phyloP scores from a whole-genome alignment of 1,140 invertebrate genomes.

The Scaptomyza hsui region DNA sequence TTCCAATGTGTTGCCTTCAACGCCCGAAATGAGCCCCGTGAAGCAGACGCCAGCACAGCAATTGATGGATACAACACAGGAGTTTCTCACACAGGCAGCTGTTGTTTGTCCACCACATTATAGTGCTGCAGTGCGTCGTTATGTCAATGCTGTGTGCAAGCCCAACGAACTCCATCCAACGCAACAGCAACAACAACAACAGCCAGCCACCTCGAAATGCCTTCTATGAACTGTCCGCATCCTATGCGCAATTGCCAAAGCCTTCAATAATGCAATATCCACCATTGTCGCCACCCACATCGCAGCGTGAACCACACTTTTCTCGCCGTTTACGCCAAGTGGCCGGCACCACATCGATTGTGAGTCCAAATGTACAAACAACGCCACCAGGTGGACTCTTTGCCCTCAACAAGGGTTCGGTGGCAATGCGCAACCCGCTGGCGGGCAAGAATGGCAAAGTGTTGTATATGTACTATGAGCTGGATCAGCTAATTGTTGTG shows the following conservation, averaged over 20 bases:
- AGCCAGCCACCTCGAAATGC: neutral
- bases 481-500: slow-evolving; percentile 74
- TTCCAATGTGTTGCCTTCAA: neutral
- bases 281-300: slow-evolving; percentile 16
- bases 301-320: slow-evolving; percentile 29
- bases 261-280: slow-evolving; percentile 32
- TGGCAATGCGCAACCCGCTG: slow-evolving; percentile 60
- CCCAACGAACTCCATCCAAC: neutral
- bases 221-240: neutral
- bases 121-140: slow-evolving; percentile 19
- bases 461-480: slow-evolving; percentile 74
- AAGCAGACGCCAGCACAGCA: neutral
- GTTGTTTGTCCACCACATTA: slow-evolving; percentile 24
- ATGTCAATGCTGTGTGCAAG: slow-evolving; percentile 7
- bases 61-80: slow-evolving; percentile 6
- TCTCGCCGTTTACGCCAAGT: slow-evolving; percentile 39
- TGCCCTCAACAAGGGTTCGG: slow-evolving; percentile 32
- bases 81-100: slow-evolving; percentile 2
- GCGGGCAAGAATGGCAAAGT: slow-evolving; percentile 62
- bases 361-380: neutral
- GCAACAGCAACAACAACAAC: neutral
- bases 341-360: slow-evolving; percentile 3
- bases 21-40: neutral
- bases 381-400: slow-evolving; percentile 48
- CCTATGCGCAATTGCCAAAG: slow-evolving; percentile 15